A percentile compares a stretch with the other conserved stretches of the same genome.
Evolutionary conservation across 2,113 vertebrate genomes (phyloP).

Genomic region (Ciconia maguari): DNA sequence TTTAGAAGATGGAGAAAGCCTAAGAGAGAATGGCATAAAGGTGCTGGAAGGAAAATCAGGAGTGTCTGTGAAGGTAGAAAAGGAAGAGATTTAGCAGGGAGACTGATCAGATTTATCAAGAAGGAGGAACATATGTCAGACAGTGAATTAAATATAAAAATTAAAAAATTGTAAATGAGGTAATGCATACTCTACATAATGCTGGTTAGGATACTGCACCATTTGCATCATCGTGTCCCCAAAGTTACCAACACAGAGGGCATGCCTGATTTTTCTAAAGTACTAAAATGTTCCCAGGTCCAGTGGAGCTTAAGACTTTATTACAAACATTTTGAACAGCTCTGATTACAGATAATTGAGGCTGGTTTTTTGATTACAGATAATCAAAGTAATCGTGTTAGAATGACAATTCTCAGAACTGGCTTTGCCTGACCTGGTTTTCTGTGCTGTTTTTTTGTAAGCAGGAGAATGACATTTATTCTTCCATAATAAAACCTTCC

Average conservation of each 20-base stretch:
- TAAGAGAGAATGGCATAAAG: not conserved
- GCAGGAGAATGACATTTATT: not conserved
- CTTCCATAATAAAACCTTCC: not conserved
- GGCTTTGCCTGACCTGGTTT: not conserved
- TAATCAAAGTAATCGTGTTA: not conserved
- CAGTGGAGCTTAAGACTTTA: not conserved
- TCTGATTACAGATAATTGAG: constrained; percentile 47
- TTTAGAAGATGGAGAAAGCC: not conserved
- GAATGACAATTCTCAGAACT: not conserved
- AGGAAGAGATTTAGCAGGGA: not conserved
- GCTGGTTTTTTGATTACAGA: not conserved
- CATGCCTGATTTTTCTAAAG: not conserved
- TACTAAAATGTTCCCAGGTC: not conserved
- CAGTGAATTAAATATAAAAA: not conserved
- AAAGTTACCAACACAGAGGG: not conserved
- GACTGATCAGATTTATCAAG: not conserved
- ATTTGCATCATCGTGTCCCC: not conserved
- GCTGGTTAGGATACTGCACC: not conserved
- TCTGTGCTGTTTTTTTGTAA: not conserved
- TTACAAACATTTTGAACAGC: constrained; percentile 10
- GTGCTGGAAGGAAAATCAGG: not conserved
- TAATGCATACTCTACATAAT: not conserved
- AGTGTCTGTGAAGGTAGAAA: not conserved
- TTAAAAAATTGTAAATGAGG: not conserved
- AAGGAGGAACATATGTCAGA: not conserved